These are phyloP conservation scores for Neotoxoptera formosana DNA, from an alignment of 1,140 invertebrate genomes.

Conservation along the genomic window DNA sequence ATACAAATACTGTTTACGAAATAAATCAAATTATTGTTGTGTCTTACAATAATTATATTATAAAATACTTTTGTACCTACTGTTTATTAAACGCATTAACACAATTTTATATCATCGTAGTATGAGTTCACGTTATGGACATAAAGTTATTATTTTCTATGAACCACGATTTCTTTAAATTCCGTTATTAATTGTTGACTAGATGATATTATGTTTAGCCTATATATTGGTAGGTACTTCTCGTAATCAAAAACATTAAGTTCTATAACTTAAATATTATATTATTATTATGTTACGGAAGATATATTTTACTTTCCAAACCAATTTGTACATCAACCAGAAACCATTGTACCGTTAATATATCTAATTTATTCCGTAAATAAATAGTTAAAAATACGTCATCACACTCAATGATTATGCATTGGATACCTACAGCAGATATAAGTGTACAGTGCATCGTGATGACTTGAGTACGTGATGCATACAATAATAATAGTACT, in stretches of 20 bases:
- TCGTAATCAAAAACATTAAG: not conserved
- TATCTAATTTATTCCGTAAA: not conserved
- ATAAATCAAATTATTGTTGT: not conserved
- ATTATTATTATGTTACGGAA: not conserved
- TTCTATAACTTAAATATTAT: no score
- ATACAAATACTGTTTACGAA: not conserved
- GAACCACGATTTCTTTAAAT: not conserved
- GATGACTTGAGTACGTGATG: not conserved
- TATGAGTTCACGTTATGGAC: not conserved
- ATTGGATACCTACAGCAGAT: not conserved
- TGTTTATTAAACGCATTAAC: not conserved
- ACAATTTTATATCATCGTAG: not conserved
- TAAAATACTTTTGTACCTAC: not conserved
- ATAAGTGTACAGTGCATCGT: not conserved
- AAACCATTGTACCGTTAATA: not conserved
- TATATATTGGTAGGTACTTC: not conserved
- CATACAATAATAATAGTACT: not conserved
- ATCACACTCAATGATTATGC: not conserved
- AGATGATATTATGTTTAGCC: not conserved
- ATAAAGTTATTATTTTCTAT: not conserved
- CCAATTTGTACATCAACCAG: not conserved
- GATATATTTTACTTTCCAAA: slow-evolving; percentile 20
- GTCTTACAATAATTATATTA: not conserved
- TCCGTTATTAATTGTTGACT: not conserved
- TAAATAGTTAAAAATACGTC: not conserved